phyloP scores from a whole-genome alignment of 2,888 invertebrate genomes.

The Limnephilus marmoratus region DNA sequence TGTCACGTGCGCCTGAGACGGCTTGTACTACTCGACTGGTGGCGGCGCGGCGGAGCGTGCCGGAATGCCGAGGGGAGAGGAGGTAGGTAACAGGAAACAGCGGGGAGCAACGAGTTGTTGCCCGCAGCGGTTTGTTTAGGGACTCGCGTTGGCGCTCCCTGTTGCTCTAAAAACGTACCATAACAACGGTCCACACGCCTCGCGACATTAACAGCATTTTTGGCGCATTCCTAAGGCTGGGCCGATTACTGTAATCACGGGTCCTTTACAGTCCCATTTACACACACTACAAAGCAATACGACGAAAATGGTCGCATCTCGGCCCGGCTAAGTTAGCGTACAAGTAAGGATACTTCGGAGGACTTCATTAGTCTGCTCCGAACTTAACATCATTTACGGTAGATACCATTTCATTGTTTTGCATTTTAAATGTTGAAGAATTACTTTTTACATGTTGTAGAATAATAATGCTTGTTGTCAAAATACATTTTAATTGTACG shows the following conservation, averaged over 20 bases:
- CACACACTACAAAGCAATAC: conserved; percentile 52
- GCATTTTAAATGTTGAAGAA: neutral
- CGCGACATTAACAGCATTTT: conserved; percentile 61
- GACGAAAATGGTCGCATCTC: conserved; percentile 44
- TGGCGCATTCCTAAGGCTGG: conserved; percentile 60
- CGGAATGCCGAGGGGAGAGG: too few relatives aligned
- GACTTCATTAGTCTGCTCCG: neutral
- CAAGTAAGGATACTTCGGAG: too few relatives aligned
- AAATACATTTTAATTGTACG: neutral
- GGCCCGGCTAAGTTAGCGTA: neutral
- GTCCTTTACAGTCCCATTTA: conserved; percentile 58
- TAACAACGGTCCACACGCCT: conserved; percentile 47
- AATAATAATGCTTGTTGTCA: too few relatives aligned
- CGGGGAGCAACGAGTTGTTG: too few relatives aligned
- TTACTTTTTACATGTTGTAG: too few relatives aligned
- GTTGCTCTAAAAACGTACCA: too few relatives aligned
- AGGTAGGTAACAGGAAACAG: too few relatives aligned
- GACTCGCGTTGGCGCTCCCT: too few relatives aligned
- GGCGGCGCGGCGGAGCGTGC: too few relatives aligned
- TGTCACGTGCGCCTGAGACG: too few relatives aligned
- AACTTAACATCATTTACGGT: neutral
- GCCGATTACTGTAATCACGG: conserved; percentile 62
- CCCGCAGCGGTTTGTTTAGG: too few relatives aligned
- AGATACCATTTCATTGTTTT: neutral
- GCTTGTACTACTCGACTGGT: too few relatives aligned